Conservation (phyloP, 2,113 vertebrate genomes). For the Neomonachus schauinslandi region DNA sequence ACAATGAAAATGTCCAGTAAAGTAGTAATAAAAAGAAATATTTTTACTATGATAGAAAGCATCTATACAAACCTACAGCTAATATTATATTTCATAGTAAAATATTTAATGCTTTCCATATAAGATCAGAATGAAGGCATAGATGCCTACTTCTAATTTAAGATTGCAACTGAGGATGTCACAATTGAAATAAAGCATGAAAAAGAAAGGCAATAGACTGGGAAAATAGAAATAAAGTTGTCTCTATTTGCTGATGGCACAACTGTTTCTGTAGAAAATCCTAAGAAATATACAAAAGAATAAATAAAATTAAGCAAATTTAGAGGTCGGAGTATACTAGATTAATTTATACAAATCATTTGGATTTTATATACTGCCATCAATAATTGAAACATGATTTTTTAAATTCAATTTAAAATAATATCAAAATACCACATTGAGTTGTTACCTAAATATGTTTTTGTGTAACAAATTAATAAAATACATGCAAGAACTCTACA, state of each 20-base stretch:
- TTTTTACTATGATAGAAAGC: not conserved
- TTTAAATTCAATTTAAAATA: not conserved
- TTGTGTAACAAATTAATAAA: not conserved
- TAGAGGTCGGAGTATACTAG: not conserved
- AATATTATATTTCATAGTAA: not conserved
- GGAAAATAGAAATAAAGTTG: not conserved
- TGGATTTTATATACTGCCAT: not conserved
- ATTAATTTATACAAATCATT: not conserved
- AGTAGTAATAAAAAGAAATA: not conserved
- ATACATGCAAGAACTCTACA: not conserved
- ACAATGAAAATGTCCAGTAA: not conserved
- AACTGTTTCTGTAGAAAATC: not conserved
- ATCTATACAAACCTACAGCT: not conserved
- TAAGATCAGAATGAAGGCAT: not conserved
- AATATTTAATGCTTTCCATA: not conserved
- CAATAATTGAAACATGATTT: not conserved
- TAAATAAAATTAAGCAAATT: not conserved
- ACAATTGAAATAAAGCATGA: not conserved
- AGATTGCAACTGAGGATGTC: not conserved
- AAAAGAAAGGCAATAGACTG: not conserved
- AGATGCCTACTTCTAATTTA: not conserved
- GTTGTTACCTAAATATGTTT: not conserved
- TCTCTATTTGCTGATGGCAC: not conserved
- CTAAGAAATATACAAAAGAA: not conserved
- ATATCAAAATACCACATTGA: not conserved